A percentile compares a stretch with the other conserved stretches of the same genome.
Conservation (phyloP, 92 coral and sea anemone species). For the Phenganax subtilis region DNA sequence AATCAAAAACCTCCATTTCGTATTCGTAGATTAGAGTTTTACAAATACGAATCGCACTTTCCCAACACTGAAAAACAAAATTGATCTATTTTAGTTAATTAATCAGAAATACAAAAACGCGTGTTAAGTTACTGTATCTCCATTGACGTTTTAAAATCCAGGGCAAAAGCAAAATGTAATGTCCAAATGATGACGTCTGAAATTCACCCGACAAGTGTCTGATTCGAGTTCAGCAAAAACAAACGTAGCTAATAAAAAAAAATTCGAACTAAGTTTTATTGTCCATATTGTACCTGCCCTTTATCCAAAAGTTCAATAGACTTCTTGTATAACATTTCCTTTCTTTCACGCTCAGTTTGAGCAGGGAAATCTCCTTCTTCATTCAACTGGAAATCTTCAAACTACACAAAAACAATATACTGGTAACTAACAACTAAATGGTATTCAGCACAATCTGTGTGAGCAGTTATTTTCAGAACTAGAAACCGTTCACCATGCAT, state of each 20-base stretch:
- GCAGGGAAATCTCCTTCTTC: slow-evolving; percentile 51
- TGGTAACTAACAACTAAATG: no score
- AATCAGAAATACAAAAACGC: background rate
- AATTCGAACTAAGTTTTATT: no score
- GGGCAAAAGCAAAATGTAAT: background rate
- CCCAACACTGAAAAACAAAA: slow-evolving; percentile 67
- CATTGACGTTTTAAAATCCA: background rate
- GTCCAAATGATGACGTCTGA: no score
- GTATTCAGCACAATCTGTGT: no score
- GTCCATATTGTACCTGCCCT: slow-evolving; percentile 61
- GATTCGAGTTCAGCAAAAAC: no score
- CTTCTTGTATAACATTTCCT: slow-evolving; percentile 79
- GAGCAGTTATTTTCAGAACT: no score
- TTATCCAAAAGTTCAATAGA: slow-evolving; percentile 79
- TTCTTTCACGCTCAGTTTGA: slow-evolving; percentile 62
- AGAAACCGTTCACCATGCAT: no score
- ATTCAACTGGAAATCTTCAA: slow-evolving; percentile 53
- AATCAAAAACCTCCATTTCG: slow-evolving; percentile 65
- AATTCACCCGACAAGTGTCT: no score
- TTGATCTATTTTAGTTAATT: background rate
- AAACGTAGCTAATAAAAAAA: no score
- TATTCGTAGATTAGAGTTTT: slow-evolving; percentile 73
- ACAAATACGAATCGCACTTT: slow-evolving; percentile 87
- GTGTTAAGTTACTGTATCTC: background rate
- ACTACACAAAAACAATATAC: slow-evolving; percentile 50